These are phyloP conservation scores for Mionectes olivaceus DNA, from an alignment of 2,797 vertebrate genomes.

Conservation along the genomic window DNA sequence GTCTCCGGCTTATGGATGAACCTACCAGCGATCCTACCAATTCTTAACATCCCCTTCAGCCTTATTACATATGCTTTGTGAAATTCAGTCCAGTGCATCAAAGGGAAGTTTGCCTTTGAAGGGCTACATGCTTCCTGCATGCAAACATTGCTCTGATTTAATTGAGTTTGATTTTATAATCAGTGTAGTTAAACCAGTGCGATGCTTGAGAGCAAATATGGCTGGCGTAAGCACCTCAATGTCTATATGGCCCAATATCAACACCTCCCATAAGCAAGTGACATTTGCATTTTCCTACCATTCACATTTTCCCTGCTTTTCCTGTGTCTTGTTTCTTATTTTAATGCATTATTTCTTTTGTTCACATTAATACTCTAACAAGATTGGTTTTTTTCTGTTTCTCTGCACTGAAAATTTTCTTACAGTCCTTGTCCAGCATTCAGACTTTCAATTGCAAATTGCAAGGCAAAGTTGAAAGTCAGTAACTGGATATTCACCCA, in stretches of 20 bases:
- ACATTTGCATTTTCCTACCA: neutral
- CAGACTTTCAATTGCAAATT: conserved; percentile 31
- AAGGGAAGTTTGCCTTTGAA: conserved; percentile 48
- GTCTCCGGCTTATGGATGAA: neutral
- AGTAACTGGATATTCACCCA: neutral
- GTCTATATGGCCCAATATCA: neutral
- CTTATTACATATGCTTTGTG: conserved; percentile 21
- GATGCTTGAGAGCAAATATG: neutral
- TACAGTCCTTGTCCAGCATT: neutral
- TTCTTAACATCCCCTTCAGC: conserved; percentile 3
- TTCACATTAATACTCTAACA: neutral
- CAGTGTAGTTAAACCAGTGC: neutral
- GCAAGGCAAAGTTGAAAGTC: neutral
- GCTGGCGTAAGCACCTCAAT: neutral
- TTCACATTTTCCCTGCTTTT: neutral
- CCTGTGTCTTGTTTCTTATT: neutral
- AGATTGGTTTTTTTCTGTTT: neutral
- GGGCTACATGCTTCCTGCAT: conserved; percentile 10
- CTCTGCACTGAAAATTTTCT: neutral
- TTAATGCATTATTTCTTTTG: neutral
- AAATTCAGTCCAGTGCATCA: conserved; percentile 43
- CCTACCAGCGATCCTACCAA: neutral
- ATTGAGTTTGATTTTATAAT: conserved; percentile 52
- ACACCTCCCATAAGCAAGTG: neutral
- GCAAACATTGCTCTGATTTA: conserved; percentile 23